These are phyloP conservation scores for Parotia lawesii DNA, from an alignment of 2,113 vertebrate species.

Conservation along the genomic window DNA sequence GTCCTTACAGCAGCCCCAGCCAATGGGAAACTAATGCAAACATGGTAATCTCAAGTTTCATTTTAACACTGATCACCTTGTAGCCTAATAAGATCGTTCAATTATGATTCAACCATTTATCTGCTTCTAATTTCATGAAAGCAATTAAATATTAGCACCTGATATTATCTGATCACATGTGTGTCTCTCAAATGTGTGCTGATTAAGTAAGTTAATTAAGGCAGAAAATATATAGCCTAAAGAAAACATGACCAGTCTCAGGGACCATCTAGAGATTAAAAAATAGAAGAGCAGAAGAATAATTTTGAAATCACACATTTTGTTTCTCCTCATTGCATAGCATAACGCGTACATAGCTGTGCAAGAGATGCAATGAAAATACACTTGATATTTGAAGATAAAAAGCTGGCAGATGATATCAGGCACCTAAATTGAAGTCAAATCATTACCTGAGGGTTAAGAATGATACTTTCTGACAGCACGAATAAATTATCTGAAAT, in stretches of 20 bases:
- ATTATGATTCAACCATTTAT: background rate
- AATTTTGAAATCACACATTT: slow-evolving; percentile 7
- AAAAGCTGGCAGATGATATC: background rate
- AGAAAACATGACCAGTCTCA: background rate
- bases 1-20: accelerated
- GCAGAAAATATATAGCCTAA: background rate
- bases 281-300: slow-evolving; percentile 12
- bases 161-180: background rate
- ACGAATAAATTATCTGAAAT: background rate
- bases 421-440: background rate
- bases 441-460: background rate
- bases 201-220: slow-evolving; percentile 30
- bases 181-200: background rate
- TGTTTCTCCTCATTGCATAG: background rate
- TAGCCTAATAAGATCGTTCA: background rate
- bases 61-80: background rate
- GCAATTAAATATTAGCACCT: background rate
- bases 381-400: slow-evolving; percentile 8
- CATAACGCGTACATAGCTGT: background rate
- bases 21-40: background rate
- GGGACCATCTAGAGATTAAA: slow-evolving; percentile 16
- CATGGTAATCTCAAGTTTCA: background rate
- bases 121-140: background rate
- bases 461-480: background rate
- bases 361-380: background rate